Evolutionary conservation across 2,888 invertebrate species (phyloP).

Genomic region (Zootermopsis nevadensis): DNA sequence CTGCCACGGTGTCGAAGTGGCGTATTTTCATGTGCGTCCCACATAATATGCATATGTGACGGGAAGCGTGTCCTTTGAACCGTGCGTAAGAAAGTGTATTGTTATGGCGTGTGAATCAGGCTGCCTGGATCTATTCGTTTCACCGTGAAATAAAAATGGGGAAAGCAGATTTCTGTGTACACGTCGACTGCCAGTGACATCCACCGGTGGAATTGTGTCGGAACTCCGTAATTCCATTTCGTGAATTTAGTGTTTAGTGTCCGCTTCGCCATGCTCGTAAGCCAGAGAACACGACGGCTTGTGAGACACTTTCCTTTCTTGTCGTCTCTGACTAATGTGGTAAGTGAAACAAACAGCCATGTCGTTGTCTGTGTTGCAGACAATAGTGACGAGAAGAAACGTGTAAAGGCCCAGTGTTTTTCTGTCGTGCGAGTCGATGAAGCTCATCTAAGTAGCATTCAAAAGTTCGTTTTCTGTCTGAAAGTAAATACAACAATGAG

Average conservation of each 20-base stretch:
- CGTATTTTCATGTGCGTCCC: too few species aligned
- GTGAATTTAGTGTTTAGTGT: neutral
- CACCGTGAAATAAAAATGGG: conserved; percentile 27
- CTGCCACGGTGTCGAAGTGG: too few species aligned
- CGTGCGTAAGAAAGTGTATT: conserved; percentile 1
- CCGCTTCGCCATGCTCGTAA: neutral
- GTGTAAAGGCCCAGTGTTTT: too few species aligned
- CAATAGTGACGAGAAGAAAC: neutral
- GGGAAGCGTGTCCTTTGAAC: neutral
- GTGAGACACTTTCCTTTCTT: conserved; percentile 1
- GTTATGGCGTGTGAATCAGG: conserved; percentile 19
- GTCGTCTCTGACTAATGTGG: neutral
- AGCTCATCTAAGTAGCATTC: too few species aligned
- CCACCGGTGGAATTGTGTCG: neutral
- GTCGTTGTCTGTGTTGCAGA: neutral
- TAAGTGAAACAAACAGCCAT: neutral
- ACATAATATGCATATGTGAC: neutral
- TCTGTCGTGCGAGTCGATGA: too few species aligned
- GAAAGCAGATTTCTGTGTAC: neutral
- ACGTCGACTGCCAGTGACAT: neutral
- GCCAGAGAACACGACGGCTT: conserved; percentile 4
- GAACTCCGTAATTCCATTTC: neutral
- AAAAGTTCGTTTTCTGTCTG: too few species aligned
- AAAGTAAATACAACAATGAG: too few species aligned
- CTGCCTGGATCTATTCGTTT: neutral